Evolutionary conservation across 2,888 invertebrate species (phyloP), one percentile per base, ranked within the genome.

Genomic region (Plagodis dolabraria): DNA sequence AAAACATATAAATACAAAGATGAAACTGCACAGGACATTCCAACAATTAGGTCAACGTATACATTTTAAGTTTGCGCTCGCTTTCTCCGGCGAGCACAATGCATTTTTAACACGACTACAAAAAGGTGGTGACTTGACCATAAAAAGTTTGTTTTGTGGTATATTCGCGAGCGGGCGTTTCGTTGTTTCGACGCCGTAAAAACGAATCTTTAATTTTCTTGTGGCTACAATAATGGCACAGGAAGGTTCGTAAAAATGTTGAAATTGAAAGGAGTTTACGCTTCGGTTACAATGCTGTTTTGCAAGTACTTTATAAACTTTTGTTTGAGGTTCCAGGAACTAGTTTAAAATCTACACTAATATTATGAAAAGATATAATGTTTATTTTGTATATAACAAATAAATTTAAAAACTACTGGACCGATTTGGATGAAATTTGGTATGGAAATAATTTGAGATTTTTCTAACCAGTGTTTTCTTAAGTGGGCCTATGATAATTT

Each of bases 21-120:
- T 50, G 64, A 60, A 57, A 67, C 50, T 64, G 64, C 59, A 60
- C 64, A 63, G 68, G 71, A 68, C 65, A 57, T 57, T 56, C 51
- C 63, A 70, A 74, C 73, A 80, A 76, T 72, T 70, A 70, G 79
- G 77, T 77, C 76, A 75, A 60, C 47, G 72, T 69, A 77, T 82
- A 81, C 65, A 75, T 76, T 76, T 79, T 76, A 71, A 74, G 65
- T 65, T 58, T 64, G 68, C 64, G 65, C n/a, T 55, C 68, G 63
- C 56, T 68, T 71, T 63, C 64, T 51, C 57, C 57, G 48, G 35
- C 60, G 52, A 60, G 54, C n/a, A 53, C 50, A 60, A 49, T 77
- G 69, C 71, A 75, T 77, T 78, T 75, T 78, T 70, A 72, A 77
- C 61, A 51, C 50, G 9, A 48, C 52, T 50, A 64, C 69, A 64